A percentile compares a stretch with the other conserved stretches of the same genome.
Conservation (phyloP, 2,113 vertebrate species). For the Passer montanus region DNA sequence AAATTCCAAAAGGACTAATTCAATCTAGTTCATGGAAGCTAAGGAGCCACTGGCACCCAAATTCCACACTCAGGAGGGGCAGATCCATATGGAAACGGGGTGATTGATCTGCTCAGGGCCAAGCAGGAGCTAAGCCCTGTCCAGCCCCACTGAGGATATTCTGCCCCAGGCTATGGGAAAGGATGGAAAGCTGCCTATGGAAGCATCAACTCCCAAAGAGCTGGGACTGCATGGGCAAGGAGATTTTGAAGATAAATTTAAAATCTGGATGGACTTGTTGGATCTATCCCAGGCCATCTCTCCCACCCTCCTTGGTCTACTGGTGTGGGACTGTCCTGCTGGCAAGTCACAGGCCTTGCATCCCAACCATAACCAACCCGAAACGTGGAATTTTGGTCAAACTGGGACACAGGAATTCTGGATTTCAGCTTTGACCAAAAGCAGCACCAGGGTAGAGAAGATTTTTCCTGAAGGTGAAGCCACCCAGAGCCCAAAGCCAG, state of each 20-base stretch:
- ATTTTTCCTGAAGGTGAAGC: background rate
- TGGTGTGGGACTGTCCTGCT: background rate
- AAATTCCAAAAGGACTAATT: background rate
- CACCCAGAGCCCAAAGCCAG: background rate
- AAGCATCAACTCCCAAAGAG: background rate
- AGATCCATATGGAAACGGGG: background rate
- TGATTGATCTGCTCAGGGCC: background rate
- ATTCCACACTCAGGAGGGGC: rapidly evolving
- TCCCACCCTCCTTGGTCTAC: rapidly evolving
- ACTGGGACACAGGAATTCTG: rapidly evolving
- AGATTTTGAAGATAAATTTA: background rate
- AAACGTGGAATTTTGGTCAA: background rate
- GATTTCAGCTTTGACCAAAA: background rate
- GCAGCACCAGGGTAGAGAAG: background rate
- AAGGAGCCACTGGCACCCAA: background rate
- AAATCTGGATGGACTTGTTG: background rate
- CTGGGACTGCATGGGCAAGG: background rate
- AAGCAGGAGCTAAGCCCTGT: background rate
- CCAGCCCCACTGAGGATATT: background rate
- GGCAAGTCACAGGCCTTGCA: background rate
- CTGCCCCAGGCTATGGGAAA: background rate
- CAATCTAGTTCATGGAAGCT: background rate
- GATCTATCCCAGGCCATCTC: background rate
- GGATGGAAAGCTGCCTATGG: background rate
- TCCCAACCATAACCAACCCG: background rate